These are phyloP conservation scores for Galerucella nymphaeae DNA, from an alignment of 2,888 invertebrate species.

Conservation along the genomic window DNA sequence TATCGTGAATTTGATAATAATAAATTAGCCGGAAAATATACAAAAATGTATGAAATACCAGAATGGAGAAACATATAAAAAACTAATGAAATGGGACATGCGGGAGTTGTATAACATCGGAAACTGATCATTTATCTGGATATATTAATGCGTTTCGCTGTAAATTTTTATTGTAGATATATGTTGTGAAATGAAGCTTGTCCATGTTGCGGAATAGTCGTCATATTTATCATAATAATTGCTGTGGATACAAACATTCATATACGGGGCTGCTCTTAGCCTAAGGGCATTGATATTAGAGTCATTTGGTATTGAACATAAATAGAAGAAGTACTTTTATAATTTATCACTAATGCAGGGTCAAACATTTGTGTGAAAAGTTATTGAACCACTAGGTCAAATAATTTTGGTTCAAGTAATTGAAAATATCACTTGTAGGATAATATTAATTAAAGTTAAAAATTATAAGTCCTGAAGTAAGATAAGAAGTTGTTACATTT, in stretches of 20 bases:
- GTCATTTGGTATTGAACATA: too few species aligned
- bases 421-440: too few species aligned
- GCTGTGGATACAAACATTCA: neutral
- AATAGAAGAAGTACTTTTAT: too few species aligned
- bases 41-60: neutral
- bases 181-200: neutral
- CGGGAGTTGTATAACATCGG: slow-evolving; percentile 2
- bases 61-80: neutral
- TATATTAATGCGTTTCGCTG: neutral
- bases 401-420: too few species aligned
- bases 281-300: too few species aligned
- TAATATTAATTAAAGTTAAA: too few species aligned
- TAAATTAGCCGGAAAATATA: slow-evolving; percentile 3
- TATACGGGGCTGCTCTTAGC: neutral
- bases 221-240: neutral
- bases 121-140: slow-evolving; percentile 5
- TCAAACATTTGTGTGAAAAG: too few species aligned
- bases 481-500: too few species aligned
- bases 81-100: neutral
- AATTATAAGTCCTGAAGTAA: too few species aligned
- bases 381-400: too few species aligned
- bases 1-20: neutral
- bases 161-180: slow-evolving; percentile 1
- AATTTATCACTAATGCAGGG: too few species aligned
- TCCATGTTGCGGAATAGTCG: neutral